A percentile compares a stretch with the other conserved stretches of the same genome.
Conservation (phyloP, 2,797 vertebrate species). For the Poeciliopsis infans region DNA sequence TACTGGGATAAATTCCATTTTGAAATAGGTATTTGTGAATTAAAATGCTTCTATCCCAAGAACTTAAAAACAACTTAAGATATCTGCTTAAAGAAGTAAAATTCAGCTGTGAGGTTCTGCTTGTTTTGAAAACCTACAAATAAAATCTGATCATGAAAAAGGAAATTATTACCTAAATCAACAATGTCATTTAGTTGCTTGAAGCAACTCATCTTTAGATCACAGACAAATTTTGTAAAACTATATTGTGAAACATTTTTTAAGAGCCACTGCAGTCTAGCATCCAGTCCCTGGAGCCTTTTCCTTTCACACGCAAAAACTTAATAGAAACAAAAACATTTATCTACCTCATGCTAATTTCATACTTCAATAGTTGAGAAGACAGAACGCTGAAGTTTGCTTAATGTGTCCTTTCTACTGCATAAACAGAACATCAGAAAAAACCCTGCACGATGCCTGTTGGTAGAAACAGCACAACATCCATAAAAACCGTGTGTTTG, state of each 20-base stretch:
- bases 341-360: slow-evolving; percentile 60
- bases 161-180: slow-evolving; percentile 26
- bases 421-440: slow-evolving; percentile 42
- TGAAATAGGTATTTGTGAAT: slow-evolving; percentile 49
- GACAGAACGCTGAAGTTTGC: slow-evolving; percentile 76
- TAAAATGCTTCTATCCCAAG: slow-evolving; percentile 60
- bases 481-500: slow-evolving; percentile 11
- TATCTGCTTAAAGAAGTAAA: slow-evolving; percentile 56
- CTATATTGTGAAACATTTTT: neutral
- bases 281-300: neutral
- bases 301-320: neutral
- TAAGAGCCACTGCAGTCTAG: neutral
- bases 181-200: slow-evolving; percentile 41
- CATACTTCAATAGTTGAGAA: slow-evolving; percentile 56
- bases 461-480: slow-evolving; percentile 31
- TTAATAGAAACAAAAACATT: neutral
- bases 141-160: neutral
- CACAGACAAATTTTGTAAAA: neutral
- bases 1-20: slow-evolving; percentile 47
- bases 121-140: slow-evolving; percentile 27
- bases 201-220: neutral
- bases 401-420: slow-evolving; percentile 69
- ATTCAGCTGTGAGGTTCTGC: slow-evolving; percentile 19
- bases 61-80: slow-evolving; percentile 53
- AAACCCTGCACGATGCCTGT: slow-evolving; percentile 42